Percentiles rank a stretch among this genome's conserved stretches.
Evolutionary conservation across 2,888 invertebrate species (phyloP).

Genomic region (Drosophila melanosoma): DNA sequence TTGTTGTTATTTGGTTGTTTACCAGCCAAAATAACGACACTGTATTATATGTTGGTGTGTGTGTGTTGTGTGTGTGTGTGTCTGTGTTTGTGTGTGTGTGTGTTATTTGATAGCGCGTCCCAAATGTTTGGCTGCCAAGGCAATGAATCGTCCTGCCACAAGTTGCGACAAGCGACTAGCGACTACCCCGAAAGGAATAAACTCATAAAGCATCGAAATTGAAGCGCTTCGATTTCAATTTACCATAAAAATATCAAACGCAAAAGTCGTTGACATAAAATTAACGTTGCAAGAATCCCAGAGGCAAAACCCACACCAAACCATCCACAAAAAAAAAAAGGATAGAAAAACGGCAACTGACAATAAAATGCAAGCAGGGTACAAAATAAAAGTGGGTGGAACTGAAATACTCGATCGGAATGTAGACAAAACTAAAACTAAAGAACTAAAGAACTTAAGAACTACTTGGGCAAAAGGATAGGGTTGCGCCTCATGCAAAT

Average conservation of each 20-base stretch:
- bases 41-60: constrained; percentile 19
- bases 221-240: constrained; percentile 78
- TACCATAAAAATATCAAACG: constrained; percentile 72
- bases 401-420: constrained; percentile 38
- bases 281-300: constrained; percentile 63
- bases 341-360: constrained; percentile 34
- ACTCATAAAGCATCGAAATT: constrained; percentile 81
- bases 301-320: not conserved
- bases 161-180: constrained; percentile 63
- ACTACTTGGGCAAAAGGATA: not conserved
- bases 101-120: constrained; percentile 81
- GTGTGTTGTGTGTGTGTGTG: constrained; percentile 11
- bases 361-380: constrained; percentile 70
- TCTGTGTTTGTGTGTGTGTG: constrained; percentile 28
- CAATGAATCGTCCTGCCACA: constrained; percentile 76
- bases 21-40: constrained; percentile 80
- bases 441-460: constrained; percentile 12
- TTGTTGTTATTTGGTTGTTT: constrained; percentile 79
- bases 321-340: not conserved
- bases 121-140: constrained; percentile 81
- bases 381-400: constrained; percentile 7
- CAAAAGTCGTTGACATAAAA: constrained; percentile 80
- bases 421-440: constrained; percentile 34
- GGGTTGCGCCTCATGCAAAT: constrained; percentile 61
- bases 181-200: constrained; percentile 70